Conservation (phyloP, 2,797 vertebrate species). For the Mormyrops attenuatus region DNA sequence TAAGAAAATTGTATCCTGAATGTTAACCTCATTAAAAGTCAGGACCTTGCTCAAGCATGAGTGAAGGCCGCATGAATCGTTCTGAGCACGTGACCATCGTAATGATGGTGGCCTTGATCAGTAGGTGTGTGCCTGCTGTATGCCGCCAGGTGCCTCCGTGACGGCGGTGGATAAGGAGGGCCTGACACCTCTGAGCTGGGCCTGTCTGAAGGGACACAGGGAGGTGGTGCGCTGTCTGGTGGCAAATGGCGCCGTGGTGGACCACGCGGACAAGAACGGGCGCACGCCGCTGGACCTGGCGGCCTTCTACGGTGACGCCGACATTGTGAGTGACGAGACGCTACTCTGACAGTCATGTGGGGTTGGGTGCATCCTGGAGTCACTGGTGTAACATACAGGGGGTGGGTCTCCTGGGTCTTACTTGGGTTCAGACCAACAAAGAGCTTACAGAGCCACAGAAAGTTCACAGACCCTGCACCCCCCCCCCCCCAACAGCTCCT, state of each 20-base stretch:
- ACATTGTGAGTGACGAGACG: constrained; percentile 71
- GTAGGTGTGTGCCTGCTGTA: neutral
- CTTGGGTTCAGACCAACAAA: neutral
- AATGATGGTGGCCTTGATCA: neutral
- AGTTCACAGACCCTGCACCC: neutral
- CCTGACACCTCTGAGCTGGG: constrained; percentile 85
- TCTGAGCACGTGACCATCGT: neutral
- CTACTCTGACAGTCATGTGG: neutral
- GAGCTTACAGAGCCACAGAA: neutral
- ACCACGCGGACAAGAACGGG: constrained; percentile 86
- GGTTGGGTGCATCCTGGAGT: neutral
- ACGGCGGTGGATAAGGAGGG: constrained; percentile 85
- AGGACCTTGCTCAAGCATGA: neutral
- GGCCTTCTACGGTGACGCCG: constrained; percentile 87
- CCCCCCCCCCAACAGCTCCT: neutral
- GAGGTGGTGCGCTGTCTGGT: constrained; percentile 76
- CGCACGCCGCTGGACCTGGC: constrained; percentile 89
- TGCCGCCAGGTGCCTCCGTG: constrained; percentile 67
- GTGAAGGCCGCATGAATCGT: neutral
- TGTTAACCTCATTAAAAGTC: neutral
- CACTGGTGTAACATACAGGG: neutral
- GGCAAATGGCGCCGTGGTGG: constrained; percentile 78
- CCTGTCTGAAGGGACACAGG: constrained; percentile 88
- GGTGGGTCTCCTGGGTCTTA: neutral
- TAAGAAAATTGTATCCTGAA: neutral